Conservation (phyloP, 2,888 invertebrate species). For the Drosophila nigritarsus region DNA sequence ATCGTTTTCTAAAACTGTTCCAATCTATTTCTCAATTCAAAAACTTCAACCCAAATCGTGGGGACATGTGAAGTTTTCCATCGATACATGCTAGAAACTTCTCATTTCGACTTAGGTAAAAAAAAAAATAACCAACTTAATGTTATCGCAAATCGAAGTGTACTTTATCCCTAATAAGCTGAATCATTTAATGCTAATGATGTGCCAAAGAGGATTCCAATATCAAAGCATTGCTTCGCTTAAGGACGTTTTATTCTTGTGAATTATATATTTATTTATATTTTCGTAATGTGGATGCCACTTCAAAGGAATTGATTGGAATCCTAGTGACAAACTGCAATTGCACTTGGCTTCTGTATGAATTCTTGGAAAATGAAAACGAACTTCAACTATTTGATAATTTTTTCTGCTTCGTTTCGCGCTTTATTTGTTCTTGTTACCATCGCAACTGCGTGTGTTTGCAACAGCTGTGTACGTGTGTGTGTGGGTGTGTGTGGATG, state of each 20-base stretch:
- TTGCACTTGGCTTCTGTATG: conserved; percentile 6
- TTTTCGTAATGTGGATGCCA: neutral
- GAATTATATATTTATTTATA: neutral
- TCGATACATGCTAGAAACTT: neutral
- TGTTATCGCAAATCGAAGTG: neutral
- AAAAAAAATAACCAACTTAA: neutral
- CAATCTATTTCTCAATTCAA: neutral
- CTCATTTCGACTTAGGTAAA: neutral
- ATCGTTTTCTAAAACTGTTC: neutral
- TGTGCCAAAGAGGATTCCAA: too few relatives aligned
- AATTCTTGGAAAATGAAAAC: conserved; percentile 6
- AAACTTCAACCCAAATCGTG: neutral
- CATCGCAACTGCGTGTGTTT: conserved; percentile 41
- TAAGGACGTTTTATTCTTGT: neutral
- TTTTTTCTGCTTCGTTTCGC: neutral
- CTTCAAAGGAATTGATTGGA: neutral
- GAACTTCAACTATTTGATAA: neutral
- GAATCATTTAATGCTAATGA: neutral
- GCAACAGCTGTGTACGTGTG: conserved; percentile 26
- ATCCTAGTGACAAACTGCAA: neutral
- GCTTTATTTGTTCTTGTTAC: conserved; percentile 24
- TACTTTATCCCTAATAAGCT: neutral
- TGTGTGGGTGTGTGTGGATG: conserved; percentile 15
- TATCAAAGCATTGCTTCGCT: neutral
- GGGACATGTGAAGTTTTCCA: neutral